Evolutionary conservation across 2,888 invertebrate genomes (phyloP).

Genomic region (Bruchidius siliquastri): DNA sequence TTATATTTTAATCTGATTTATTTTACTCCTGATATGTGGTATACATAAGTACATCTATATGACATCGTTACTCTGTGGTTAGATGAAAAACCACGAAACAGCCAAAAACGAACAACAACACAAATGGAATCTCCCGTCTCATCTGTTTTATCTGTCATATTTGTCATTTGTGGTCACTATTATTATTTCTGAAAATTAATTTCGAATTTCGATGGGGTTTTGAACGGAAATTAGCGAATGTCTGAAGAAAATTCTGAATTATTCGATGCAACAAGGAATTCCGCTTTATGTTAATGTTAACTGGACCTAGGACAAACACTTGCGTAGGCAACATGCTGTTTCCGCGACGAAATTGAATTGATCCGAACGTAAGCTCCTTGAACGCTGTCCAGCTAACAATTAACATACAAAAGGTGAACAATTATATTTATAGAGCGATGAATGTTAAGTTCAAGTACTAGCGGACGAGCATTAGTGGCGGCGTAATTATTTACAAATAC

Average conservation of each 20-base stretch:
- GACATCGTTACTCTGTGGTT: too few relatives aligned
- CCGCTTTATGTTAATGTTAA: background rate
- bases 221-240: background rate
- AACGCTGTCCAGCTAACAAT: constrained; percentile 1
- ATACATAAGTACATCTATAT: too few relatives aligned
- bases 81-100: too few relatives aligned
- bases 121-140: too few relatives aligned
- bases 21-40: too few relatives aligned
- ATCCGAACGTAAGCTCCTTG: background rate
- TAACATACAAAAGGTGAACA: constrained; percentile 10
- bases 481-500: constrained; percentile 8
- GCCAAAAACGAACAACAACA: too few relatives aligned
- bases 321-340: background rate
- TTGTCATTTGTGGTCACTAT: too few relatives aligned
- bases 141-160: too few relatives aligned
- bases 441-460: constrained; percentile 17
- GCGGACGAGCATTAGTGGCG: constrained; percentile 4
- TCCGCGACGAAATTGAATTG: background rate
- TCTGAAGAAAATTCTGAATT: background rate
- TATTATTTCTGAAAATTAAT: too few relatives aligned
- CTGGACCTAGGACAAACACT: background rate
- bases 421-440: constrained; percentile 15
- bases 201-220: background rate
- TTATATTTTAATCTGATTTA: too few relatives aligned
- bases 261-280: background rate